phyloP scores from a whole-genome alignment of 2,113 vertebrate genomes.

The Phyllostomus discolor region DNA sequence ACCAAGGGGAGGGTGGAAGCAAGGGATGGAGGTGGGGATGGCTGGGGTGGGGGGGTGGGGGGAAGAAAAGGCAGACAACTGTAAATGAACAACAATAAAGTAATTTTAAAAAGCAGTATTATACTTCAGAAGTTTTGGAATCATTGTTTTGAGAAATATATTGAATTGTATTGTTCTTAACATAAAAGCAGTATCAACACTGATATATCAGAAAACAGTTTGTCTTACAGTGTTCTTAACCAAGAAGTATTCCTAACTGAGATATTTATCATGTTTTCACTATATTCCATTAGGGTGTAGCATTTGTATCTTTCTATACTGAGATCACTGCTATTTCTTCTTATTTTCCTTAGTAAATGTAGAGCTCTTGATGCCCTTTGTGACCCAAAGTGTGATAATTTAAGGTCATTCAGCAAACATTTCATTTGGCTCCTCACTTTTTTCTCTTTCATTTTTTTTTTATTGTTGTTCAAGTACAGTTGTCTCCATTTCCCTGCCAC shows the following conservation, averaged over 20 bases:
- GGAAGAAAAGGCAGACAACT: no score
- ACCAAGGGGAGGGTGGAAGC: no score
- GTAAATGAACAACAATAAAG: no score
- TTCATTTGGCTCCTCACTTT: background rate
- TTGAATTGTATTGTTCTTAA: background rate
- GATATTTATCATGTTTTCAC: background rate
- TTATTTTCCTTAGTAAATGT: background rate
- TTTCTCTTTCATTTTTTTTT: no score
- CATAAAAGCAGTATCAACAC: background rate
- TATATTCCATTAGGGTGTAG: background rate
- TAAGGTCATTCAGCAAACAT: background rate
- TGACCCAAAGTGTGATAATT: background rate
- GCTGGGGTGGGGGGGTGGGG: no score
- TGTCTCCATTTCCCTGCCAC: no score
- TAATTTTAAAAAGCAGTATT: background rate
- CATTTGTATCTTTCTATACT: background rate
- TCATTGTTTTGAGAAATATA: background rate
- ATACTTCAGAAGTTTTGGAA: constrained; percentile 5
- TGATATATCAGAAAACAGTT: background rate
- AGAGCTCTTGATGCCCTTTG: background rate
- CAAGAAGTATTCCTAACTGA: background rate
- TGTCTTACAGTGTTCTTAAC: background rate
- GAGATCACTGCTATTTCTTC: background rate
- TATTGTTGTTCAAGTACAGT: no score
- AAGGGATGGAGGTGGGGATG: no score